Percentiles rank a stretch among this genome's conserved stretches.
Evolutionary conservation across 1,140 invertebrate genomes (phyloP).

Genomic region (Drosophila pseudoananassae): DNA sequence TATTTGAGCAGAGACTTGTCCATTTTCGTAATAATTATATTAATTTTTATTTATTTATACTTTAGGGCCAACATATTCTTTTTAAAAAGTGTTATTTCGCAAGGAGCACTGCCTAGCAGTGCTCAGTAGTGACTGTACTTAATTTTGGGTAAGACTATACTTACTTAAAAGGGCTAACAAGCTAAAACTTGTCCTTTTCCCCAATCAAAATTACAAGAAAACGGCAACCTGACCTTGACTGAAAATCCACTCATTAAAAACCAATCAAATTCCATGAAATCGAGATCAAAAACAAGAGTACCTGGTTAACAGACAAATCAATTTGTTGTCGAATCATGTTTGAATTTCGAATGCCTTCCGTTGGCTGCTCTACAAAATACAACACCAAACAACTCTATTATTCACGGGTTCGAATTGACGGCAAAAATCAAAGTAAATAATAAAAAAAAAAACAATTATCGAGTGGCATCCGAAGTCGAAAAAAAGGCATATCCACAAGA

Average conservation of each 20-base stretch:
- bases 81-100: no score
- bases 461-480: slow-evolving; percentile 19
- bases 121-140: no score
- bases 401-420: slow-evolving; percentile 31
- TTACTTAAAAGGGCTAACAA: no score
- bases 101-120: no score
- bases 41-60: no score
- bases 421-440: slow-evolving; percentile 46
- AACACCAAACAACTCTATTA: slow-evolving; percentile 35
- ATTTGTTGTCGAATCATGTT: slow-evolving; percentile 22
- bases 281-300: slow-evolving; percentile 18
- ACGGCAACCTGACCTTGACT: slow-evolving; percentile 13
- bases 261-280: slow-evolving; percentile 1
- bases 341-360: slow-evolving; percentile 28
- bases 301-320: not conserved
- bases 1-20: no score
- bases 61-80: no score
- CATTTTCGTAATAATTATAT: no score
- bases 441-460: slow-evolving; percentile 56
- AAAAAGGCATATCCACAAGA: slow-evolving; percentile 9
- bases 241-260: not conserved
- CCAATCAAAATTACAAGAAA: not conserved
- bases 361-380: slow-evolving; percentile 1
- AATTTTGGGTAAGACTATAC: no score
- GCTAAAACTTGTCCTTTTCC: not conserved